Conservation (phyloP, 64 coral and sea anemone genomes). For the Montipora capricornis region DNA sequence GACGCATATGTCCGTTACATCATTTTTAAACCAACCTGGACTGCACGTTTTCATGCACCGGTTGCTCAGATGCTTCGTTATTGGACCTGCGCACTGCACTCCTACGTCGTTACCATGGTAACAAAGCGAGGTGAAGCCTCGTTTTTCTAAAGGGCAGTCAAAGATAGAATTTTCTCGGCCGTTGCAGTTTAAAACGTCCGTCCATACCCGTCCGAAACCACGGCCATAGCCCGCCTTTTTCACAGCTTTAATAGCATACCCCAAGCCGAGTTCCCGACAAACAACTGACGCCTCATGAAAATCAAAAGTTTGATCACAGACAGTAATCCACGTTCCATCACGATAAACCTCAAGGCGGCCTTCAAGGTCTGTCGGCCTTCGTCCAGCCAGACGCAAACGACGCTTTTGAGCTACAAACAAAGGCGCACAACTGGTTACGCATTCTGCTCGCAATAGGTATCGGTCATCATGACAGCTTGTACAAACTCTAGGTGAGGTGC, state of each 20-base stretch:
- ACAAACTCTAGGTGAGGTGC: constrained; percentile 45
- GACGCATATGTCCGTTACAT: constrained; percentile 46
- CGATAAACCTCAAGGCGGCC: constrained; percentile 81
- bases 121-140: constrained; percentile 62
- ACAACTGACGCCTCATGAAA: constrained; percentile 79
- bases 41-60: constrained; percentile 48
- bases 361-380: constrained; percentile 42
- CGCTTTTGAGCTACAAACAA: constrained; percentile 45
- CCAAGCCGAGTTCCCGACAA: constrained; percentile 80
- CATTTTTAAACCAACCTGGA: constrained; percentile 68
- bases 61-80: constrained; percentile 41
- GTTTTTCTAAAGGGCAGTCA: constrained; percentile 48
- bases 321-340: constrained; percentile 42
- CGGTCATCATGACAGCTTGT: constrained; percentile 73
- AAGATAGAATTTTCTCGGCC: constrained; percentile 62
- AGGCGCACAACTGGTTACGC: constrained; percentile 42
- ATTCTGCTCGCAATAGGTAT: constrained; percentile 40
- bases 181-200: constrained; percentile 52
- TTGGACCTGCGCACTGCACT: constrained; percentile 75
- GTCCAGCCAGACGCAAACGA: constrained; percentile 65
- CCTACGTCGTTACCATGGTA: constrained; percentile 89
- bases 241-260: constrained; percentile 59
- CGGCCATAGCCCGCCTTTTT: constrained; percentile 63
- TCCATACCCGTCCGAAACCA: constrained; percentile 64
- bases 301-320: constrained; percentile 86